These are phyloP conservation scores for Archivesica marissinica DNA, from an alignment of 1,140 invertebrate species.

Conservation along the genomic window DNA sequence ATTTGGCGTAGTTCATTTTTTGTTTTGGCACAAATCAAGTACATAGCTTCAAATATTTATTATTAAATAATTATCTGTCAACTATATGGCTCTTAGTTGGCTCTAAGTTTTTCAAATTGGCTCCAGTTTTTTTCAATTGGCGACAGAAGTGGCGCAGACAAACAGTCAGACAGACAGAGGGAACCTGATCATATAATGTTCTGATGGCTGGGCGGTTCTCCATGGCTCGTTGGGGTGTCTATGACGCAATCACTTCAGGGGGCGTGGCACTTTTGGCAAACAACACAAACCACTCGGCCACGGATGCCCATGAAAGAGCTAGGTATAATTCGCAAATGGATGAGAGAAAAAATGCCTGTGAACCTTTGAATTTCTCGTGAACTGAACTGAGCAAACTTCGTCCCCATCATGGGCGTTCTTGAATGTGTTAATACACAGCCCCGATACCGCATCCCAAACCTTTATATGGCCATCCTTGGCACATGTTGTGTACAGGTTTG, in stretches of 20 bases:
- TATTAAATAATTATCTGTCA: neutral
- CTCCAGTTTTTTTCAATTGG: no score
- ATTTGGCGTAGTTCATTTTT: no score
- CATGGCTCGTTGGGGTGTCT: slow-evolving; percentile 90
- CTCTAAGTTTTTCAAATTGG: no score
- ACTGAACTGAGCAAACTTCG: slow-evolving; percentile 96
- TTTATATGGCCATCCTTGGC: slow-evolving; percentile 98
- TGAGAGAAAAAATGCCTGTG: slow-evolving; percentile 1
- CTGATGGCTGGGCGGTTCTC: slow-evolving; percentile 99
- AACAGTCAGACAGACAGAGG: neutral
- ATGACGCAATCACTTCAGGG: slow-evolving; percentile 87
- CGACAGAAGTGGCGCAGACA: no score
- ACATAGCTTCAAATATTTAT: no score
- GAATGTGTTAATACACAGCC: slow-evolving; percentile 97
- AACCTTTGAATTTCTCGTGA: slow-evolving; percentile 98
- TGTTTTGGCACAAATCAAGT: no score
- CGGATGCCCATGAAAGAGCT: no score
- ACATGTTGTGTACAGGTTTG: slow-evolving; percentile 94
- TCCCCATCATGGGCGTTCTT: slow-evolving; percentile 96
- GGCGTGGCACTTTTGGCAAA: slow-evolving; percentile 90
- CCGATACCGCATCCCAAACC: slow-evolving; percentile 97
- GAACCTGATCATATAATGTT: slow-evolving; percentile 96
- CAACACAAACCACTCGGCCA: no score
- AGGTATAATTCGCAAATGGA: no score
- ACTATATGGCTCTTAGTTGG: no score